Base-by-base conservation (phyloP, 37 sponge, comb jelly and placozoan species). In the Cladorhizidae sp. region DNA sequence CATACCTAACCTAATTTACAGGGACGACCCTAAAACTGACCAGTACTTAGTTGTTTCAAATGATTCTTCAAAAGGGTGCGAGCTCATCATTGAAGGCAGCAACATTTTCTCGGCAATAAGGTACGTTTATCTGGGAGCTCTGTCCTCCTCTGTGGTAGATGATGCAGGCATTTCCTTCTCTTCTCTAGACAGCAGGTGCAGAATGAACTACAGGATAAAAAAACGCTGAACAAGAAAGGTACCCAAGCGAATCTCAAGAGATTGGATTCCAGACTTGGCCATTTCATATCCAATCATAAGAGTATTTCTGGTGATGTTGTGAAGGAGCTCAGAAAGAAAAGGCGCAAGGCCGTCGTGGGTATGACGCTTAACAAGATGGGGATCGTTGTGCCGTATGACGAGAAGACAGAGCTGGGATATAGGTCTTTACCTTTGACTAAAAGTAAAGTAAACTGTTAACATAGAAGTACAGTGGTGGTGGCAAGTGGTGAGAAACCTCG, bases 391-490 rank as follows among this genome's bases (percentile, higher is more conserved):
- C 93, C 93, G 1, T 83, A 85, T 78, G 86, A 90, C 64, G 62
- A 72, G 76, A 51, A 75, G 26, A 87, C 84, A 43, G 91, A 96
- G 23, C 72, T 96, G 33, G 96, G 96, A 40, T 96, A 96, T 43
- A 59, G 96, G 73, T 86, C 96, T 3, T 88, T 96, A 0, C 40
- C 88, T 3, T 64, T 90, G 32, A 89, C 83, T 40, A 83, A 96
- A 76, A 70, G 92, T 91, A 79, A 73, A 83, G 61, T 9, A 72
- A 23, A 17, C 28, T 59, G 61, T 59, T 23, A 26, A 17, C 12
- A n/a, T n/a, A n/a, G n/a, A n/a, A 54, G 12, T 12, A 20, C 17
- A 20, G 55, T 54, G 17, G 12, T 54, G 55, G 12, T 54, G 55
- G 17, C 17, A 54, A 20, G 55, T 54, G 55, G 55, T 54, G 55